A percentile compares a stretch with the other conserved stretches of the same genome.
phyloP scores from a whole-genome alignment of 2,113 vertebrate genomes.

The Cygnus buccinator region DNA sequence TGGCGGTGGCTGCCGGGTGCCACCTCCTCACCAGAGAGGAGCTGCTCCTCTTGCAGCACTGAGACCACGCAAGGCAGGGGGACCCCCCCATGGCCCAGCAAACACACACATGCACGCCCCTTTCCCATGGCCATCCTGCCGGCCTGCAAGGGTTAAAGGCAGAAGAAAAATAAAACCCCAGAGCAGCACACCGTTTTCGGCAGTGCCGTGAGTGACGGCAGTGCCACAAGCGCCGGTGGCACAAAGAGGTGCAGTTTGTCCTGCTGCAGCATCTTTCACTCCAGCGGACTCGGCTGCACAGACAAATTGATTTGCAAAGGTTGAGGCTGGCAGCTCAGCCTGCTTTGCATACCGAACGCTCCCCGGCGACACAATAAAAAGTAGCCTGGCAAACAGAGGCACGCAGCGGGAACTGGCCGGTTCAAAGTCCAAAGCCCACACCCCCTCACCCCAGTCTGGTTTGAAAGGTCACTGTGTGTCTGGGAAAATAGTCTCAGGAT shows the following conservation, averaged over 20 bases:
- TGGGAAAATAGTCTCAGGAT: constrained; percentile 94
- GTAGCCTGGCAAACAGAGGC: constrained; percentile 87
- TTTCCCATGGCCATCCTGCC: constrained; percentile 20
- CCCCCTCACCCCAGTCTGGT: constrained; percentile 93
- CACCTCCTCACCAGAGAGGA: neutral
- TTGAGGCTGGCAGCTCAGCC: constrained; percentile 89
- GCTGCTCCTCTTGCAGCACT: neutral
- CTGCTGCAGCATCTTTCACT: constrained; percentile 80
- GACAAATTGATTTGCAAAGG: constrained; percentile 99
- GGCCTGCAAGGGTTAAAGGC: constrained; percentile 27
- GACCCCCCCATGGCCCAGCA: neutral
- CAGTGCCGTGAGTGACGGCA: constrained; percentile 71
- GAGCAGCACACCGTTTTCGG: neutral
- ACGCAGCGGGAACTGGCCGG: constrained; percentile 86
- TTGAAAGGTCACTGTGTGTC: constrained; percentile 97
- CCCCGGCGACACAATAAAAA: constrained; percentile 89
- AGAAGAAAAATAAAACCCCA: neutral
- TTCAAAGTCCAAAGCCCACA: constrained; percentile 90
- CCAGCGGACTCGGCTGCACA: constrained; percentile 87
- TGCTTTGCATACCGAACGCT: constrained; percentile 92
- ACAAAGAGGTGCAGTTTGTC: constrained; percentile 82
- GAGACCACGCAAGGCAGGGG: neutral
- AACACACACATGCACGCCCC: neutral
- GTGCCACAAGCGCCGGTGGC: constrained; percentile 80
- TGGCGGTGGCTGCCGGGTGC: neutral